phyloP scores from a whole-genome alignment of 2,113 vertebrate genomes.

The Sceloporus undulatus region DNA sequence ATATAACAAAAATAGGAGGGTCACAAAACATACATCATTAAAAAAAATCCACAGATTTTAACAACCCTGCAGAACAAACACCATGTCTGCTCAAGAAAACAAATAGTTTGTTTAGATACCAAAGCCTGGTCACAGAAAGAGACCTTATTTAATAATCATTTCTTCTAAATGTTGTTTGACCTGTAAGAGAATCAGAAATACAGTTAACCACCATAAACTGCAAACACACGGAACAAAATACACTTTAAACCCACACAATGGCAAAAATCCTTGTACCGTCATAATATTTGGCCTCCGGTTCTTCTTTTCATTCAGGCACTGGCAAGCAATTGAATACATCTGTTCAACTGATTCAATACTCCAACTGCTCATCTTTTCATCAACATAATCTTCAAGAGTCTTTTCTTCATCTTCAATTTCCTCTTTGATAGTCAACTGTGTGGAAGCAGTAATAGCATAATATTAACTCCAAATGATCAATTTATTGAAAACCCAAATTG shows the following conservation, averaged over 20 bases:
- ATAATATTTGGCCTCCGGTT: constrained; percentile 85
- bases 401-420: constrained; percentile 95
- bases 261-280: constrained; percentile 77
- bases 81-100: not conserved
- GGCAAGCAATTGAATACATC: constrained; percentile 84
- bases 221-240: not conserved
- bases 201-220: not conserved
- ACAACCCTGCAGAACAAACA: not conserved
- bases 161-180: constrained; percentile 78
- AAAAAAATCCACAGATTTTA: constrained; percentile 11
- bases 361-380: constrained; percentile 86
- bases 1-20: not conserved
- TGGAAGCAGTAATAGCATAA: constrained; percentile 38
- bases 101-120: not conserved
- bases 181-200: constrained; percentile 66
- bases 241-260: not conserved
- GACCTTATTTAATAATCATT: constrained; percentile 41
- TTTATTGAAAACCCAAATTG: not conserved
- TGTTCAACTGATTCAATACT: constrained; percentile 79
- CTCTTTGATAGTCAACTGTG: constrained; percentile 89
- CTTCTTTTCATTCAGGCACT: constrained; percentile 91
- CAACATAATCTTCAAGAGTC: constrained; percentile 88
- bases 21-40: not conserved
- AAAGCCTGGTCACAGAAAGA: constrained; percentile 12
- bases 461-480: constrained; percentile 22